Conservation (phyloP, 2,888 invertebrate species). For the Coleophora deauratella region DNA sequence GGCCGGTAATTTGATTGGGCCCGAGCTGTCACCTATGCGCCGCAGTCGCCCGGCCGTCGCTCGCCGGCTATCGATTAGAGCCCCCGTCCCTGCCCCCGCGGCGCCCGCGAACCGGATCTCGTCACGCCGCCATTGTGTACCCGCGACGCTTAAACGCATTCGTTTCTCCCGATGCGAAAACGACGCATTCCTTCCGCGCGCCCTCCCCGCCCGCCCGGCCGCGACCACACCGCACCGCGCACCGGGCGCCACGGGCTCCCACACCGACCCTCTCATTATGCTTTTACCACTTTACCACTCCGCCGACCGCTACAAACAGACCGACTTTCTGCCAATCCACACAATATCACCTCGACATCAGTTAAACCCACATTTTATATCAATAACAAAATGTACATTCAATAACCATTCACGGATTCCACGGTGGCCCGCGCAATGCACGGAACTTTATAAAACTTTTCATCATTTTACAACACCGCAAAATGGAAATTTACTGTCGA, state of each 20-base stretch:
- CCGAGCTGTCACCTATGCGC: slow-evolving; percentile 73
- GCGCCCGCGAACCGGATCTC: slow-evolving; percentile 73
- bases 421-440: slow-evolving; percentile 5
- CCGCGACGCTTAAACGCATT: slow-evolving; percentile 75
- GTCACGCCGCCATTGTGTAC: slow-evolving; percentile 75
- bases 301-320: slow-evolving; percentile 24
- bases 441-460: slow-evolving; percentile 8
- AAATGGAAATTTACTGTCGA: neutral
- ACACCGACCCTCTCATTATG: slow-evolving; percentile 55
- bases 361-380: slow-evolving; percentile 5
- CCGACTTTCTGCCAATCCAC: slow-evolving; percentile 8
- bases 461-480: neutral
- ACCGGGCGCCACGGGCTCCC: slow-evolving; percentile 33
- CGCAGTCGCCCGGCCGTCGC: slow-evolving; percentile 71
- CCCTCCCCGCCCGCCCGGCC: slow-evolving; percentile 43
- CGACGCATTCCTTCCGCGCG: slow-evolving; percentile 74
- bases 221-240: slow-evolving; percentile 34
- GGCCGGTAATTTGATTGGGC: slow-evolving; percentile 72
- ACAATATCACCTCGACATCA: neutral
- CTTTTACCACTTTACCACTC: slow-evolving; percentile 25
- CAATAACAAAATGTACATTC: slow-evolving; percentile 10
- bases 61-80: slow-evolving; percentile 74
- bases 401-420: slow-evolving; percentile 10
- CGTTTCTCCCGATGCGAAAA: slow-evolving; percentile 75
- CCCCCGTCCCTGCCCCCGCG: slow-evolving; percentile 56